Base-by-base conservation (phyloP, 2,888 invertebrate species). In the Steinernema hermaphroditum region DNA sequence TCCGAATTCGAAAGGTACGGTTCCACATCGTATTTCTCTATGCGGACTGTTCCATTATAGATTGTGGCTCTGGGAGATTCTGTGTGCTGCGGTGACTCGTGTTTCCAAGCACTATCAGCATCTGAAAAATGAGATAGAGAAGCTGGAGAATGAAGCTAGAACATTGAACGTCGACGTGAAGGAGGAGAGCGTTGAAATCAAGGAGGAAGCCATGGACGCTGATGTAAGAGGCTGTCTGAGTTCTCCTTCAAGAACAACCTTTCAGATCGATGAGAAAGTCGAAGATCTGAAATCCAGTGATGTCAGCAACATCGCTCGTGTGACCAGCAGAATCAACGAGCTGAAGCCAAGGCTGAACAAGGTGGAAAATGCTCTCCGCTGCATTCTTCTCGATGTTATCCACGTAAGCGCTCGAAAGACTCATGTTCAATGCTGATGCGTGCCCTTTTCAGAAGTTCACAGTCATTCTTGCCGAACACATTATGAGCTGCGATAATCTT, bases 381-480 rank as follows among this genome's bases (percentile, higher is more conserved):
- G 75, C 37, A 76, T 85, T 32, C 80, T 83, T 70, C 78, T 83
- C 29, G 80, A 81, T 68, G 78, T 83, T 22, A 73, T 83, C 9
- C 80, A 83, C 69, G 85, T 85, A 50, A 44, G 82, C 49, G 19
- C 6, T 22, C 54, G 9, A 4, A 9, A 46, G 16, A 6, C 16
- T 4, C 27, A 2, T 54, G 6, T 54, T 19, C 9, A 54, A 8
- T 24, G 4, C 27, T 54, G 19, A 54, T 44, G 69, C 50, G 0
- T 32, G 24, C 12, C 9, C 41, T 68, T 87, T 87, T 29, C 87
- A 91, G 91, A 91, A 96, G 75, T 97, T 98, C 89, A 96, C 96
- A 81, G 96, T 96, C 93, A 93, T 96, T 82, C 90, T 98, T 79
- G 94, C 95, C 0, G 96, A 97, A 88, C 96, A 97, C 89, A 90